These are phyloP conservation scores for Apogon hyalosoma DNA, from an alignment of 2,797 vertebrate genomes.

Conservation along the genomic window DNA sequence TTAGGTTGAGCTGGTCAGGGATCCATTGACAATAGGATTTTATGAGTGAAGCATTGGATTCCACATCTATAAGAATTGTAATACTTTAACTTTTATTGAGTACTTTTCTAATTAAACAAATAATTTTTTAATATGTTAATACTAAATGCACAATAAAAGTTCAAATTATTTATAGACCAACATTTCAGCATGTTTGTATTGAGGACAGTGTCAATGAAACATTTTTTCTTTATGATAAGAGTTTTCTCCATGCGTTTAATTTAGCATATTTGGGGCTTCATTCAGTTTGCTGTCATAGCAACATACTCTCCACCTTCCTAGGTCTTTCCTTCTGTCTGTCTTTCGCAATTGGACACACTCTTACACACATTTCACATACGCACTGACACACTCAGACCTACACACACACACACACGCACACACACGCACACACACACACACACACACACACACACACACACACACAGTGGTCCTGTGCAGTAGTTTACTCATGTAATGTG, in stretches of 20 bases:
- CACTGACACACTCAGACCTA: neutral
- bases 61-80: neutral
- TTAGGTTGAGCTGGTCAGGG: too few species aligned
- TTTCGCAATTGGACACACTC: neutral
- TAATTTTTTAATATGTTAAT: neutral
- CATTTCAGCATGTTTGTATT: conserved; percentile 9
- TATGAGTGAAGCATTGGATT: neutral
- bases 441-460: conserved; percentile 62
- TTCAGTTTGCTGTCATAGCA: conserved; percentile 60
- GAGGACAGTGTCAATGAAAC: conserved; percentile 40
- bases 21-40: too few species aligned
- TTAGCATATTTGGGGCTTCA: conserved; percentile 42
- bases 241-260: conserved; percentile 36
- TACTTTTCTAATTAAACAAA: neutral
- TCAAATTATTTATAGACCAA: conserved; percentile 2
- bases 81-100: neutral
- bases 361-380: conserved; percentile 33
- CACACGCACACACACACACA: conserved; percentile 31
- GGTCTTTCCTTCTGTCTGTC: conserved; percentile 43
- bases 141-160: conserved; percentile 1
- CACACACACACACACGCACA: conserved; percentile 53
- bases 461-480: conserved; percentile 81
- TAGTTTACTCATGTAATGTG: conserved; percentile 87
- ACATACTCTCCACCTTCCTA: conserved; percentile 49
- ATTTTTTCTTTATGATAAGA: conserved; percentile 60